Base-by-base conservation (phyloP, 2,113 vertebrate species). In the Raja brachyura region DNA sequence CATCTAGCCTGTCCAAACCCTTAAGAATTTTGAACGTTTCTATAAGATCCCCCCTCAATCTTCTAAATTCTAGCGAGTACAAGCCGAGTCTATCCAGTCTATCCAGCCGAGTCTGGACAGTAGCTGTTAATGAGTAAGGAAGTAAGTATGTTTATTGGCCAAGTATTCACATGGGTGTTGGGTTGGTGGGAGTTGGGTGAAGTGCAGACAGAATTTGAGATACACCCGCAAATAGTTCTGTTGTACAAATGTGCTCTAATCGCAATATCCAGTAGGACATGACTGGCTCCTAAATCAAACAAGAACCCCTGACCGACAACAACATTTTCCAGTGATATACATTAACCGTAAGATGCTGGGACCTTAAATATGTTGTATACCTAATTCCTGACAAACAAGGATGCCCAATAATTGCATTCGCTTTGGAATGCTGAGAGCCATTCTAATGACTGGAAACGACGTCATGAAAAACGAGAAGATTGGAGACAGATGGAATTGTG, bases 401-500 rank as follows among this genome's bases (percentile, higher is more conserved):
- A 70, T 22, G 88, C 61, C 66, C 63, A 90, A 22, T 22, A 70
- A 68, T 39, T 70, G 33, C 33, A 54, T 48, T 39, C 78, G 11
- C 78, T 81, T 81, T 22, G 31, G 33, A 81, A 33, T 54, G 78
- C 22, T 39, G 39, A 22, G 39, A 14, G 54, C 88, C 66, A 70
- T 11, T 31, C 88, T 70, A 73, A 73, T 39, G 66, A 90, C 8
- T 5, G 68, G n/a, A 48, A 70, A 70, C 88, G 22, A 25, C 8
- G 66, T 86, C 59, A 33, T 90, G 88, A 22, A 90, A 68, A 90
- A 18, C 31, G 31, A 66, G 14, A 70, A 90, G 88, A 90, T 90
- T 70, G 88, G 63, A 90, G 88, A 7, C 63, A 90, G 88, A 90
- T 90, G 31, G 61, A 90, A 90, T 18, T 70, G 16, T 63, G 68